Conservation (phyloP, 2,888 invertebrate genomes). For the Netelia inedita region DNA sequence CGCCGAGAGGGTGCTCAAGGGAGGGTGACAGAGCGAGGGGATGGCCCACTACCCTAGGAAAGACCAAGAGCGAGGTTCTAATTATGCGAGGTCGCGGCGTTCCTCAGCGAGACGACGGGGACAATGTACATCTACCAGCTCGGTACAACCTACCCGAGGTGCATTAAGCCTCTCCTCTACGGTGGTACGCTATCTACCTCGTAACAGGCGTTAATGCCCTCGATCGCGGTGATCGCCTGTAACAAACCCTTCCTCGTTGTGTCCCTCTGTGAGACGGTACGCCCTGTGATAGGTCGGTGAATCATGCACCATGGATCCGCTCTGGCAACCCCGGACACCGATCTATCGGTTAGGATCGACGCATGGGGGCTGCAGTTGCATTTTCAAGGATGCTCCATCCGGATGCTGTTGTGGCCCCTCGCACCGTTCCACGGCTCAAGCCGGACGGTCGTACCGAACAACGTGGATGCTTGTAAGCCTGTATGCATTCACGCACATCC, state of each 20-base stretch:
- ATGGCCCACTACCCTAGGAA: background rate
- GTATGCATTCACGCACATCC: conserved; percentile 49
- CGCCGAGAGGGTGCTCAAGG: background rate
- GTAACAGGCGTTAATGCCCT: conserved; percentile 73
- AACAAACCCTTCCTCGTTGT: conserved; percentile 46
- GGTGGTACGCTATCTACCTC: conserved; percentile 55
- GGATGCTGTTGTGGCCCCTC: conserved; percentile 19
- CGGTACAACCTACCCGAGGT: conserved; percentile 17
- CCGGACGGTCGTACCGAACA: conserved; percentile 48
- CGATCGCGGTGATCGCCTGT: conserved; percentile 63
- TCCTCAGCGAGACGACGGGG: conserved; percentile 17
- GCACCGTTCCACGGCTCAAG: conserved; percentile 6
- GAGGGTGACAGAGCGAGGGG: conserved; percentile 26
- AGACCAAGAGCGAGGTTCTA: conserved; percentile 24
- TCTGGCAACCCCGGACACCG: conserved; percentile 42
- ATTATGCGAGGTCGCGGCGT: conserved; percentile 50
- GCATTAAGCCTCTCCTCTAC: conserved; percentile 66
- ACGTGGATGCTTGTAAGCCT: conserved; percentile 57
- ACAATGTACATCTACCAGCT: conserved; percentile 62
- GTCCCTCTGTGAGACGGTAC: conserved; percentile 39
- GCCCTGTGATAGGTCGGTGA: conserved; percentile 27
- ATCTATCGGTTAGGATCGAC: conserved; percentile 55
- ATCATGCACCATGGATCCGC: conserved; percentile 52
- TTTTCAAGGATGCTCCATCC: conserved; percentile 48
- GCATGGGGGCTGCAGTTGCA: conserved; percentile 36